These are phyloP conservation scores for Myotis lucifugus DNA, from an alignment of 2,113 vertebrate species.

Conservation along the genomic window DNA sequence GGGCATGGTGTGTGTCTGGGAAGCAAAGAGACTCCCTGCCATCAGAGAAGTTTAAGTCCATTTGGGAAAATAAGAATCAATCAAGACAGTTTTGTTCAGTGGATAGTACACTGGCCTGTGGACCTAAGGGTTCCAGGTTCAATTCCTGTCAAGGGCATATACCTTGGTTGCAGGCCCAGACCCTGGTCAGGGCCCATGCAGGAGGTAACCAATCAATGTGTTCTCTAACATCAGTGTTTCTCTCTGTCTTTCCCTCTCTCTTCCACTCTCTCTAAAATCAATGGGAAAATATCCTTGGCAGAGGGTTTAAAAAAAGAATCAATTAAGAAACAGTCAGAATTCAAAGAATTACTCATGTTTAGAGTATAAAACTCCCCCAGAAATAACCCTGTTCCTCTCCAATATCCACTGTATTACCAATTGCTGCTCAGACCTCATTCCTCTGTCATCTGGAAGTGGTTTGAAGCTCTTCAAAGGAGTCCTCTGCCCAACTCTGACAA, in stretches of 20 bases:
- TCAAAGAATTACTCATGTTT: neutral
- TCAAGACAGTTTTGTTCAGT: neutral
- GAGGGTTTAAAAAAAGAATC: neutral
- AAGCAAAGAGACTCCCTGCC: fast-evolving
- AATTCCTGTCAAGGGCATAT: no score
- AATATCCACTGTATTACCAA: neutral
- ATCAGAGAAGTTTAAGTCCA: neutral
- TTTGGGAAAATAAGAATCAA: neutral
- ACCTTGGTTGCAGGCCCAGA: no score
- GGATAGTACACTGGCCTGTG: no score
- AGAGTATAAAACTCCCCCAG: neutral
- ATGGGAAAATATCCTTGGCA: no score
- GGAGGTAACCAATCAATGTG: no score
- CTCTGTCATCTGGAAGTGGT: neutral
- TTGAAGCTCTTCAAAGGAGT: neutral
- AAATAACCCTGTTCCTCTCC: neutral
- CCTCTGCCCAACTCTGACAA: neutral
- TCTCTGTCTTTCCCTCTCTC: no score
- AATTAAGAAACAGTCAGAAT: neutral
- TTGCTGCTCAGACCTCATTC: neutral
- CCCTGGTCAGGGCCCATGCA: no score
- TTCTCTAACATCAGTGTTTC: no score
- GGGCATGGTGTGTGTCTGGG: neutral
- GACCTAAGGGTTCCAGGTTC: no score
- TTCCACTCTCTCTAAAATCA: no score